Evolutionary conservation across 1,140 invertebrate species (phyloP), one percentile per base, ranked within the genome.

Genomic region (Aporrectodea caliginosa): DNA sequence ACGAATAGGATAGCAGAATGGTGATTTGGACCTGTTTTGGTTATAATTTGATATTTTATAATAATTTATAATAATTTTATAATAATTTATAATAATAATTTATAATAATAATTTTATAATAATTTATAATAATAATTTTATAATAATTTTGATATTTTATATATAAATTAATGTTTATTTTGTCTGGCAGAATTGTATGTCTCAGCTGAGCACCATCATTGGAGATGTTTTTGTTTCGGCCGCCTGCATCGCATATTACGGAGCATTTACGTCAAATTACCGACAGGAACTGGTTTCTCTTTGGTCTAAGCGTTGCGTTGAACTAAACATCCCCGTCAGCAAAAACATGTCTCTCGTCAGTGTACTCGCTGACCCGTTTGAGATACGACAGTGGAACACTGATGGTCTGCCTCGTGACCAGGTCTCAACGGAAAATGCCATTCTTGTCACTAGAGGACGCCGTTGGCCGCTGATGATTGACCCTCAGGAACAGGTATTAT

Each of bases 401-500:
- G 92, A 92, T 83, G 94, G 94, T 0, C 86, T 96, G 32, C 94
- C 94, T 0, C 91, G 92, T 82, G 94, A 96, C 86, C 33, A 76
- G 75, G 91, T 95, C 22, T 95, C 94, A 12, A 94, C 93, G 0
- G 94, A 96, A 87, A 96, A 96, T 87, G 94, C 93, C 0, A 93
- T 96, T 71, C 88, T 96, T 35, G 94, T 94, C 0, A 95, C 93
- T 0, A 90, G 92, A 71, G 92, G 93, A 0, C 89, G 91, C 31
- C 90, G 93, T 27, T 95, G 94, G 94, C 93, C 94, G 0, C 89
- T 96, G 0, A 94, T 95, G 91, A 95, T 95, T 80, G 94, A 95
- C 89, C 94, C 94, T 0, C 94, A 96, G 86, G 94, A 95, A 87
- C 94, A 96, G 89, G 92, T 93, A 81, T 82, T 58, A 58, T 58